Evolutionary conservation across 1,140 invertebrate species (phyloP).

Genomic region (Dendroctonus ponderosae): DNA sequence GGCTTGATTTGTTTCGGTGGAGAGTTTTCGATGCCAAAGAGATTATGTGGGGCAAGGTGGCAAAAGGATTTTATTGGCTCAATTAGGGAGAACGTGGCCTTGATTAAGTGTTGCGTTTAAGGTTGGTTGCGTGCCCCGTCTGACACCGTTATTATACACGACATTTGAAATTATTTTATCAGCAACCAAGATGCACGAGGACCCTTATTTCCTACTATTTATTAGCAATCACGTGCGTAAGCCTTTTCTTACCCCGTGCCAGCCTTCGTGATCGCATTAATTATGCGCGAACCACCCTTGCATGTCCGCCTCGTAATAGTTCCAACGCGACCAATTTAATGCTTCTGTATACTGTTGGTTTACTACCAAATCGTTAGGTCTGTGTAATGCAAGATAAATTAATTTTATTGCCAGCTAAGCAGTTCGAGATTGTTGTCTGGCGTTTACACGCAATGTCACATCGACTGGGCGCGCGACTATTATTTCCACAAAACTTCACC

Average conservation of each 20-base stretch:
- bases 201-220: constrained; percentile 52
- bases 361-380: constrained; percentile 35
- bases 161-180: constrained; percentile 53
- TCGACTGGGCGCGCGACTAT: constrained; percentile 2
- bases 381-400: constrained; percentile 52
- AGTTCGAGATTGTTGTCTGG: constrained; percentile 50
- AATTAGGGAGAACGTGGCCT: constrained; percentile 33
- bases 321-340: constrained; percentile 29
- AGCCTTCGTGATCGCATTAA: constrained; percentile 50
- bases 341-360: constrained; percentile 40
- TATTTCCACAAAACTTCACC: constrained; percentile 19
- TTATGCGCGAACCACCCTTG: constrained; percentile 48
- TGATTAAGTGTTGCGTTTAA: constrained; percentile 45
- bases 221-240: constrained; percentile 51
- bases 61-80: constrained; percentile 14
- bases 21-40: no score
- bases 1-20: no score
- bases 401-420: constrained; percentile 53
- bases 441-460: constrained; percentile 16
- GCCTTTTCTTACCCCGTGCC: constrained; percentile 50
- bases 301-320: constrained; percentile 36
- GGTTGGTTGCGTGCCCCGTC: constrained; percentile 38
- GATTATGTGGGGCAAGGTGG: no score
- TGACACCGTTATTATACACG: constrained; percentile 50
- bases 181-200: constrained; percentile 49